Base-by-base conservation (phyloP, 1,140 invertebrate species). In the Rhyacophila brunnea region DNA sequence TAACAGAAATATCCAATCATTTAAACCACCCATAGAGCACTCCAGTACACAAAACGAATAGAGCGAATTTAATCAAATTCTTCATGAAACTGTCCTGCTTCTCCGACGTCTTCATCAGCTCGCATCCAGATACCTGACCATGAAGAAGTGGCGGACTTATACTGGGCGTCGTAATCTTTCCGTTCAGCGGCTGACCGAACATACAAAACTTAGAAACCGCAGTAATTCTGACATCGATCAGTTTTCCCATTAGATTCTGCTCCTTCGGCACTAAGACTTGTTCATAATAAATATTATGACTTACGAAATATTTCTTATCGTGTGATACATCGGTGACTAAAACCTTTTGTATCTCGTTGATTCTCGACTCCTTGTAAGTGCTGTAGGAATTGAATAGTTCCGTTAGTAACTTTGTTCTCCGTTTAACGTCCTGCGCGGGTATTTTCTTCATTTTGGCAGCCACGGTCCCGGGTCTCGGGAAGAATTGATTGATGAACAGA, bases 401-500 rank as follows among this genome's bases (percentile, higher is more conserved):
- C 0, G 92, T 94, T 0, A 98, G 74, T 44, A 74, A 76, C 75
- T 93, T 96, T 0, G 96, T 98, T 43, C 96, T 81, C 64, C 85
- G 84, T 74, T 98, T 98, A 0, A 97, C 94, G 69, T 91, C 84
- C 69, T 92, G 84, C 0, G 92, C 83, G 0, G 93, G 88, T 19
- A 83, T 81, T 66, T 88, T 84, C 5, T 81, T 75, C 88, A 99
- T 91, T 68, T 87, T 87, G 6, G 95, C 95, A 5, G 96, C 96
- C 0, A 94, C 94, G 0, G 96, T 99, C 0, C 95, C 95, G 0
- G 95, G 94, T 44, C 97, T 75, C 0, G 96, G 92, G 68, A 92
- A 99, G 75, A 96, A 99, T 75, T 99, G 96, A 78, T 99, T 99
- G 57, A 99, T 99, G 73, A 97, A 99, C 2, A 99, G 79, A 67